Conservation (phyloP, 23 tunicate genomes). For the Clavelina lepadiformis region DNA sequence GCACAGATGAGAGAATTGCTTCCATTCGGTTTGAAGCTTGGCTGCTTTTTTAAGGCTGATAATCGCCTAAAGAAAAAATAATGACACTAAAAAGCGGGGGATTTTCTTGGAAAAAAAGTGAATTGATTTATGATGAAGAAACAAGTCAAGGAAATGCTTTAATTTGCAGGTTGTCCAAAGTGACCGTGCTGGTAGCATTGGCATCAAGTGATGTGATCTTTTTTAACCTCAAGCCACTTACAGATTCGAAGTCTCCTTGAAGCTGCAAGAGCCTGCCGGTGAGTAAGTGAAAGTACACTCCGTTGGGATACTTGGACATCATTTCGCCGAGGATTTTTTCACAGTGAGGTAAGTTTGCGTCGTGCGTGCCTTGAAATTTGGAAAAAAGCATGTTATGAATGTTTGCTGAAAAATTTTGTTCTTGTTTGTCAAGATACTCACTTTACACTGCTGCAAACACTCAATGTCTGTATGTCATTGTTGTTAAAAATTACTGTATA, state of each 20-base stretch:
- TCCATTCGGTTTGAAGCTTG: slow-evolving; percentile 74
- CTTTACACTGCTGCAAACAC: no score
- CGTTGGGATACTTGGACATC: slow-evolving; percentile 69
- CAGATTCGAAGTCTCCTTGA: slow-evolving; percentile 58
- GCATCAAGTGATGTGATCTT: no score
- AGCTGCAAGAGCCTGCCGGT: slow-evolving; percentile 67
- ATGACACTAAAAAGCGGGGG: not conserved
- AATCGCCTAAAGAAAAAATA: slow-evolving; percentile 49
- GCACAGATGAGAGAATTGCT: slow-evolving; percentile 81
- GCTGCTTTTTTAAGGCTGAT: slow-evolving; percentile 52
- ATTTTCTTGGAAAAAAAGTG: not conserved
- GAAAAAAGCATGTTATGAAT: no score
- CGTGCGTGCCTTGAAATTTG: slow-evolving; percentile 52
- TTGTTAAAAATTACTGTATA: no score
- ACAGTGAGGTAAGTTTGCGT: slow-evolving; percentile 37
- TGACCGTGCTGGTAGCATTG: no score
- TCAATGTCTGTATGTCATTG: no score
- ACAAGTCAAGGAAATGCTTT: no score
- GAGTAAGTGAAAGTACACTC: slow-evolving; percentile 67
- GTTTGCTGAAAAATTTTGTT: no score
- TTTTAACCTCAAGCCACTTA: slow-evolving; percentile 5
- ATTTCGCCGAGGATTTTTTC: slow-evolving; percentile 39
- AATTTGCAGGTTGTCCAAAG: no score
- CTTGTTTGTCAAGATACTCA: no score
- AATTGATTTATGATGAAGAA: no score